Percentiles rank a stretch among this genome's conserved stretches.
phyloP scores from a whole-genome alignment of 1,140 invertebrate genomes.

The Cydia splendana region DNA sequence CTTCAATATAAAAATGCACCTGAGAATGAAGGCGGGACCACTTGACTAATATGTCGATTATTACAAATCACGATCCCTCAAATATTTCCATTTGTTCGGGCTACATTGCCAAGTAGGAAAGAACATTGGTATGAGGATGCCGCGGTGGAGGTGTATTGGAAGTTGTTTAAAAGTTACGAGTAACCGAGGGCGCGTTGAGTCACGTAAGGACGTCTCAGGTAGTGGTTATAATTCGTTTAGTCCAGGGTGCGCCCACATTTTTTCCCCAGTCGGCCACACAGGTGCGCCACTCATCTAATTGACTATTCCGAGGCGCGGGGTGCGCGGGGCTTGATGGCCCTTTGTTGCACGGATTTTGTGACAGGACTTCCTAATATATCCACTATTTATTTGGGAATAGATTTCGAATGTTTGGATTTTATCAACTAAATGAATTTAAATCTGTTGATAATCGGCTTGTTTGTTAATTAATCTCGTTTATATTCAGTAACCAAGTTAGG shows the following conservation, averaged over 20 bases:
- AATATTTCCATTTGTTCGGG: conserved; percentile 2
- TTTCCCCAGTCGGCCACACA: conserved; percentile 71
- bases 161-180: not conserved
- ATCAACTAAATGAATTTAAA: conserved; percentile 16
- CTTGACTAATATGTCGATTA: conserved; percentile 77
- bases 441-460: conserved; percentile 25
- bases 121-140: not conserved
- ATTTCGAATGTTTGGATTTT: conserved; percentile 8
- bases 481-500: conserved; percentile 4
- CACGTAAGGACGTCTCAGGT: conserved; percentile 66
- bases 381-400: conserved; percentile 36
- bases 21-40: conserved; percentile 78
- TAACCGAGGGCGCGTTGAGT: conserved; percentile 36
- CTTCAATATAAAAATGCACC: conserved; percentile 79
- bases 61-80: conserved; percentile 57
- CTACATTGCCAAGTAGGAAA: conserved; percentile 43
- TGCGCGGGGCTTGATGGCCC: conserved; percentile 53
- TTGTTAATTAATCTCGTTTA: conserved; percentile 20
- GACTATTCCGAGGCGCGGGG: conserved; percentile 70
- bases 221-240: conserved; percentile 78
- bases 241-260: conserved; percentile 73
- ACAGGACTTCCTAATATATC: conserved; percentile 32
- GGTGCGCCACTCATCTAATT: conserved; percentile 72
- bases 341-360: conserved; percentile 49
- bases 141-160: conserved; percentile 44